A percentile compares a stretch with the other conserved stretches of the same genome.
phyloP scores from a whole-genome alignment of 1,140 invertebrate species.

The Lamellibrachia luymesi region DNA sequence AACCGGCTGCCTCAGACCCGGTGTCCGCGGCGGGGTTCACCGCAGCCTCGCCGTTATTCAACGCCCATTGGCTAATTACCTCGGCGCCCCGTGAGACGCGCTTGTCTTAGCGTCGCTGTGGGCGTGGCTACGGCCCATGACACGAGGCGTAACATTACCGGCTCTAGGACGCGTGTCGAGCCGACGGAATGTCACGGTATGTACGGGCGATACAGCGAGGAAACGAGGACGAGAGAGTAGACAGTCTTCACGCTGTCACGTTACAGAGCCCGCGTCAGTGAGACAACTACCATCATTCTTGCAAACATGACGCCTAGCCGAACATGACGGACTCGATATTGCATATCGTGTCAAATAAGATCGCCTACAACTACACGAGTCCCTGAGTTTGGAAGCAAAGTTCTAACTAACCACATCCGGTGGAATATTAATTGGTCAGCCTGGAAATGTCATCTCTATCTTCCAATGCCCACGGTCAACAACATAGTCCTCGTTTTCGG shows the following conservation, averaged over 20 bases:
- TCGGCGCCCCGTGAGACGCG: not conserved
- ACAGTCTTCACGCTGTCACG: not conserved
- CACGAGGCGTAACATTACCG: not conserved
- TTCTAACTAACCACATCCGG: too few relatives aligned
- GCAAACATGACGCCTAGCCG: not conserved
- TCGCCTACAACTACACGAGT: too few relatives aligned
- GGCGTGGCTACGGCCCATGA: not conserved
- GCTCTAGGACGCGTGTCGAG: not conserved
- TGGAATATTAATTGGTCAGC: not conserved
- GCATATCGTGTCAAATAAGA: too few relatives aligned
- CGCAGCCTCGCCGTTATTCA: not conserved
- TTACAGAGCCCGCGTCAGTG: not conserved
- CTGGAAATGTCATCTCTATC: not conserved
- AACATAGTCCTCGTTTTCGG: too few relatives aligned
- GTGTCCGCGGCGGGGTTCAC: not conserved
- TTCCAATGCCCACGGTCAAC: not conserved
- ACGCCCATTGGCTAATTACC: not conserved
- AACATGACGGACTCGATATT: too few relatives aligned
- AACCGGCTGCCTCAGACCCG: not conserved
- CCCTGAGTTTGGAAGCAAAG: too few relatives aligned
- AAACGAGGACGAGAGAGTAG: not conserved
- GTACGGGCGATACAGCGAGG: too few relatives aligned
- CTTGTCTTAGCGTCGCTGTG: not conserved
- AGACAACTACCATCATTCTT: not conserved
- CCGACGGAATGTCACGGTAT: not conserved